Evolutionary conservation across 1,140 invertebrate species (phyloP).

Genomic region (Saccostrea echinata): DNA sequence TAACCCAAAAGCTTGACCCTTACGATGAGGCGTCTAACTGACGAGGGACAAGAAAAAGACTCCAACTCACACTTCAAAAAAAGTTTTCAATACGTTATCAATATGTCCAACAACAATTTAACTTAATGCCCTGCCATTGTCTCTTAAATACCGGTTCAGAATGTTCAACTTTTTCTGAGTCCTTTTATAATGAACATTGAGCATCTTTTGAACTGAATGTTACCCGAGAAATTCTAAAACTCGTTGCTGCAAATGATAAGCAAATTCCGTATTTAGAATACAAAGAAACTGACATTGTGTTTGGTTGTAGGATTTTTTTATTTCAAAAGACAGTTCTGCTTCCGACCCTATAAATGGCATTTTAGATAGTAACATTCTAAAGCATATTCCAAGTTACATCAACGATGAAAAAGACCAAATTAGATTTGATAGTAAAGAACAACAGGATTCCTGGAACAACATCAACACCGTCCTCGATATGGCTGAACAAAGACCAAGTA

Average conservation of each 20-base stretch:
- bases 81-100: neutral
- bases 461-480: too few relatives aligned
- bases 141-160: slow-evolving; percentile 35
- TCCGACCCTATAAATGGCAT: too few relatives aligned
- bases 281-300: neutral
- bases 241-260: slow-evolving; percentile 29
- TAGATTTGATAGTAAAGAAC: too few relatives aligned
- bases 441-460: too few relatives aligned
- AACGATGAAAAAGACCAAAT: too few relatives aligned
- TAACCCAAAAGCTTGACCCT: slow-evolving; percentile 31
- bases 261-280: slow-evolving; percentile 36
- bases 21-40: slow-evolving; percentile 21
- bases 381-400: too few relatives aligned
- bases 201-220: neutral
- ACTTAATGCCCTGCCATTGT: slow-evolving; percentile 13
- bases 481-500: neutral
- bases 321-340: slow-evolving; percentile 6
- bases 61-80: neutral
- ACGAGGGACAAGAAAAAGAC: slow-evolving; percentile 16
- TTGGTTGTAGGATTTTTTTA: slow-evolving; percentile 33
- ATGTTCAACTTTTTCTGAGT: slow-evolving; percentile 22
- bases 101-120: slow-evolving; percentile 36
- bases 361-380: too few relatives aligned
- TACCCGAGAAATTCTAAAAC: neutral
- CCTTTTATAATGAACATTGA: slow-evolving; percentile 3